Evolutionary conservation across 2,113 vertebrate species (phyloP).

Genomic region (Tragulus kanchil): DNA sequence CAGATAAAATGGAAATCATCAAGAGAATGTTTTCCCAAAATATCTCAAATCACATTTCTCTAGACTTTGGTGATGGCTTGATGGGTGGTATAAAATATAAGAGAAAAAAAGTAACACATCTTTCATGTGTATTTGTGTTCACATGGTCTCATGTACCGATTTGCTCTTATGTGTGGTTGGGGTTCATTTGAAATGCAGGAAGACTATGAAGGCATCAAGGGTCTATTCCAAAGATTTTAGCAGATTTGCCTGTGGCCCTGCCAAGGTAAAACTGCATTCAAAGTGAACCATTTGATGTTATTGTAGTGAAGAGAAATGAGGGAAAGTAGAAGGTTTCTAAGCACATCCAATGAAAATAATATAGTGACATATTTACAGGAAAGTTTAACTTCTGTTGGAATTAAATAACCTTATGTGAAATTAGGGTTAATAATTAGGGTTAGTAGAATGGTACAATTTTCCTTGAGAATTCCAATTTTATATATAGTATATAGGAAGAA

Average conservation of each 20-base stretch:
- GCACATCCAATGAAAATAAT: not conserved
- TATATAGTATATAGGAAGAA: slow-evolving; percentile 15
- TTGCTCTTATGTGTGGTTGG: not conserved
- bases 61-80: not conserved
- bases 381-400: not conserved
- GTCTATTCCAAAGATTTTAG: not conserved
- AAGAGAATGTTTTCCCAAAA: slow-evolving; percentile 2
- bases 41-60: slow-evolving; percentile 1
- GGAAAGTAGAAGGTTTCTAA: not conserved
- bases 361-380: not conserved
- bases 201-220: not conserved
- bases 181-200: slow-evolving; percentile 23
- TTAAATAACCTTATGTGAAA: slow-evolving; percentile 19
- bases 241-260: not conserved
- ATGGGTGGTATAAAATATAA: not conserved
- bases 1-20: slow-evolving; percentile 28
- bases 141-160: not conserved
- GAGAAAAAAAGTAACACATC: not conserved
- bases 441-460: slow-evolving; percentile 7
- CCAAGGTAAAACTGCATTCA: not conserved
- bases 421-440: not conserved
- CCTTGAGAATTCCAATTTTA: not conserved
- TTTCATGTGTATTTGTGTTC: not conserved
- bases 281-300: not conserved
- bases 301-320: not conserved